Percentiles rank a stretch among this genome's conserved stretches.
Conservation (phyloP, 1,140 invertebrate species). For the Muscidifurax raptorellus region DNA sequence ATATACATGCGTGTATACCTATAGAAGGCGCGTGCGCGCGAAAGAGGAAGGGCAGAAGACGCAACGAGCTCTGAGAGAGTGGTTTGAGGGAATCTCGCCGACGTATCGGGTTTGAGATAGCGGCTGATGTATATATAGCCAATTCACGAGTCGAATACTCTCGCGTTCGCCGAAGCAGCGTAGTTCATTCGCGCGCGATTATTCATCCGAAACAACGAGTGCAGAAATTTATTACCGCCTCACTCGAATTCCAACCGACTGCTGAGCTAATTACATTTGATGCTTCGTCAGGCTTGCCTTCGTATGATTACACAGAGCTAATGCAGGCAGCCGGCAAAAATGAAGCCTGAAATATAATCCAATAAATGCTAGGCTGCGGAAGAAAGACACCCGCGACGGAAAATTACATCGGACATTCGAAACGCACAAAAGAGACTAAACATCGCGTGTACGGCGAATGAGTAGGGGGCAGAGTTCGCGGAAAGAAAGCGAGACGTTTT, state of each 20-base stretch:
- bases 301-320: not conserved
- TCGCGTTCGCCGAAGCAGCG: too few relatives aligned
- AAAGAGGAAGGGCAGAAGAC: not conserved
- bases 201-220: too few relatives aligned
- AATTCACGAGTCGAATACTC: too few relatives aligned
- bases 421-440: not conserved
- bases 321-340: not conserved
- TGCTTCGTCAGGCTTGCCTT: too few relatives aligned
- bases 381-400: not conserved
- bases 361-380: not conserved
- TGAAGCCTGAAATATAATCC: constrained; percentile 32
- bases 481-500: constrained; percentile 41
- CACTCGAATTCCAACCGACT: too few relatives aligned
- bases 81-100: too few relatives aligned
- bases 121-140: too few relatives aligned
- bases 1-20: not conserved
- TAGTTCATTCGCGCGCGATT: too few relatives aligned
- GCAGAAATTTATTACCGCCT: too few relatives aligned
- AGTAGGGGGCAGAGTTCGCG: not conserved
- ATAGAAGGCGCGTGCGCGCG: not conserved
- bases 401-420: not conserved
- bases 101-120: too few relatives aligned
- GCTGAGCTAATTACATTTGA: too few relatives aligned
- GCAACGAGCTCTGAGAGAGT: not conserved
- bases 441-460: not conserved